phyloP scores from a whole-genome alignment of 2,113 vertebrate genomes.

The Strix aluco region DNA sequence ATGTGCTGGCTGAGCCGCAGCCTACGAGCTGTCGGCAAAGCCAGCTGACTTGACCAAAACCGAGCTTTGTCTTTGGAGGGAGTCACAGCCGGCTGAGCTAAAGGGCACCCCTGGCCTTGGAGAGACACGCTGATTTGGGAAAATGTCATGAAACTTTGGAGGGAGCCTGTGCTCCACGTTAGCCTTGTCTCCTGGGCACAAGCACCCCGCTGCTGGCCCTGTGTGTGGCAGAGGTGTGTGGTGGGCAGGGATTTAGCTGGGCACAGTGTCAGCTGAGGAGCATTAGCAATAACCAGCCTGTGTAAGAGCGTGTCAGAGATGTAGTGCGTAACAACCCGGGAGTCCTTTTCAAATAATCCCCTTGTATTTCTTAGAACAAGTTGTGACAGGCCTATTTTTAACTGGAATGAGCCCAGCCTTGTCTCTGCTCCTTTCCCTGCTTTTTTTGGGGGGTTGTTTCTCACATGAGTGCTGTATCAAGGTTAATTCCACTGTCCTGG shows the following conservation, averaged over 20 bases:
- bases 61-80: neutral
- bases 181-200: no score
- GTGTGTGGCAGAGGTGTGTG: accelerated
- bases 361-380: neutral
- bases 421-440: neutral
- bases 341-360: neutral
- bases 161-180: accelerated
- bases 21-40: neutral
- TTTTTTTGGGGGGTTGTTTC: neutral
- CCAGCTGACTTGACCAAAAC: neutral
- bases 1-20: neutral
- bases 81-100: neutral
- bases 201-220: neutral
- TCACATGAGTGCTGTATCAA: accelerated
- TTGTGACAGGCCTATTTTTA: neutral
- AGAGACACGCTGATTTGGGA: neutral
- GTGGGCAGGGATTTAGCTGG: neutral
- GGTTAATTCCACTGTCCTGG: neutral
- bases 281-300: accelerated
- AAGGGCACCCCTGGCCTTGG: neutral
- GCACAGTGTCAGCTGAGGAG: neutral
- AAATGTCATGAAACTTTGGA: neutral
- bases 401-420: neutral
- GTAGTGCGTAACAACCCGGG: accelerated
- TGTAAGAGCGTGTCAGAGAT: accelerated